Evolutionary conservation across 2,113 vertebrate genomes (phyloP), one percentile per base, ranked within the genome.

Genomic region (Tursiops truncatus): DNA sequence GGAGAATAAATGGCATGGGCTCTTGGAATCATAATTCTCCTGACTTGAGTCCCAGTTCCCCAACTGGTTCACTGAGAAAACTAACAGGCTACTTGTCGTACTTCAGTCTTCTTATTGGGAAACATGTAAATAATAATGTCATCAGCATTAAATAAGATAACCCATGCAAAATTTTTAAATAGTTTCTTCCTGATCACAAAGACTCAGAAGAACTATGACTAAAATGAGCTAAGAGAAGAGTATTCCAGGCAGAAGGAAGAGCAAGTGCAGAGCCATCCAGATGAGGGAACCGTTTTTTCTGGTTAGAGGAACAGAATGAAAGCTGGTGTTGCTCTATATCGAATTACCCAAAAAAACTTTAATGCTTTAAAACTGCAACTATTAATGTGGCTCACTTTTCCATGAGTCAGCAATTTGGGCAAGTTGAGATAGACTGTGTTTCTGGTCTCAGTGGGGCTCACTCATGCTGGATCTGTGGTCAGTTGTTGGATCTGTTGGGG

Each of bases 391-490:
- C 10, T 26, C 41, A 6, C 1, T 2, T 1, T 20, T 12, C 50
- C 31, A 11, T 7, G 63, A 31, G n/a, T 12, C 31, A 9, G 28
- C 31, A 44, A 1, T 28, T 11, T n/a, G 4, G 12, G 17, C 26
- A 58, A 25, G 36, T 41, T 18, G 17, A 41, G 20, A 10, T 0
- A 15, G 74, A 1, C 8, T 7, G 3, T 6, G 6, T 8, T 13
- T 60, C 47, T 2, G 0, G 20, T 33, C 7, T 50, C 26, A 8
- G 0, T 5, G 1, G 25, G 60, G 7, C 9, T 3, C 26, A 7
- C 21, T 3, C 4, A 0, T 0, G 2, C 0, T 58, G 56, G 56
- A 1, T n/a, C 44, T 0, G 6, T 3, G 15, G 8, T 26, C 68
- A 26, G 28, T 21, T 1, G 18, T 44, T 8, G 44, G 26, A 15